Evolutionary conservation across 2,113 vertebrate genomes (phyloP).

Genomic region (Regulus satrapa): DNA sequence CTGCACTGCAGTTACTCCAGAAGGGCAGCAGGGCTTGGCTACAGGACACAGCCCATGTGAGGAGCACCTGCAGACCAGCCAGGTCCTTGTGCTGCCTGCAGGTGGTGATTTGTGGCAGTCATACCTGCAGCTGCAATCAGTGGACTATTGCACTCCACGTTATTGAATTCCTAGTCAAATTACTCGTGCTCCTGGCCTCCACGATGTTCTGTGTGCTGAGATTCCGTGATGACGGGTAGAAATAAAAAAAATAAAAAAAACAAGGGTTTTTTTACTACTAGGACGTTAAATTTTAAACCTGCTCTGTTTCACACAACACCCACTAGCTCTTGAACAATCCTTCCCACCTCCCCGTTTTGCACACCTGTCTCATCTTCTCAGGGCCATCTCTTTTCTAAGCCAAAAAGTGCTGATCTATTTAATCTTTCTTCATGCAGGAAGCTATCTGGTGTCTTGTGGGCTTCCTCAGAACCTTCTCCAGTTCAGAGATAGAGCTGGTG

Average conservation of each 20-base stretch:
- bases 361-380: not conserved
- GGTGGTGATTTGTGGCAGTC: fast-evolving
- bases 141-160: not conserved
- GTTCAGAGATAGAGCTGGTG: not conserved
- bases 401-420: not conserved
- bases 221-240: not conserved
- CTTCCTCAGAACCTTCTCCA: not conserved
- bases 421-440: not conserved
- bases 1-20: not conserved
- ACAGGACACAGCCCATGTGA: fast-evolving
- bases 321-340: not conserved
- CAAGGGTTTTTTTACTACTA: not conserved
- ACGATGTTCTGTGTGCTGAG: not conserved
- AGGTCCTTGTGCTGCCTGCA: not conserved
- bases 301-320: not conserved
- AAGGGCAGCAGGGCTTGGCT: not conserved
- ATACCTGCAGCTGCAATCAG: not conserved
- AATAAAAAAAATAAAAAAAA: not conserved
- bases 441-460: not conserved
- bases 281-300: not conserved
- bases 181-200: not conserved
- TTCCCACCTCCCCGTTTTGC: not conserved
- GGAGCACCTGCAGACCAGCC: not conserved
- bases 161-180: not conserved
- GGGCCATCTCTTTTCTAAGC: not conserved